Evolutionary conservation across 2,113 vertebrate species (phyloP).

Genomic region (Nerophis ophidion): DNA sequence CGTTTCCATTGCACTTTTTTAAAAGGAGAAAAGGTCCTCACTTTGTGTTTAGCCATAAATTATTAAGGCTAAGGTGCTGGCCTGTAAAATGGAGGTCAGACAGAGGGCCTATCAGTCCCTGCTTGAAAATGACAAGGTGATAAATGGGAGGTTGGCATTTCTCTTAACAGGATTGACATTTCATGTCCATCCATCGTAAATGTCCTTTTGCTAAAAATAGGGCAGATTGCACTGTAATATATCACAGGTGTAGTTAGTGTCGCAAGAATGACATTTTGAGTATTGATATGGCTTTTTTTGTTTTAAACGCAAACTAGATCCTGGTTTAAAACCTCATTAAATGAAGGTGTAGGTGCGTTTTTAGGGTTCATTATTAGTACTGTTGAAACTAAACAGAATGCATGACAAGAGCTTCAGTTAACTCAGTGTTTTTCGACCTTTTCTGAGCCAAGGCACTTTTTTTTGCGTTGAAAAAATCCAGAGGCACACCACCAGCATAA

Average conservation of each 20-base stretch:
- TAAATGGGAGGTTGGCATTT: conserved; percentile 52
- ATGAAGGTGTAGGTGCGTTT: background rate
- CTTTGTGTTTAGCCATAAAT: conserved; percentile 54
- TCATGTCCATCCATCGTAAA: conserved; percentile 42
- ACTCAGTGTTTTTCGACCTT: too few species aligned
- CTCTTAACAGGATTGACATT: conserved; percentile 60
- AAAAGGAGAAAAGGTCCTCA: conserved; percentile 36
- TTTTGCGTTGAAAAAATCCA: too few species aligned
- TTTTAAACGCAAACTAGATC: background rate
- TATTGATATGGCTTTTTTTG: background rate
- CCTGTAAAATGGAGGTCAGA: conserved; percentile 39
- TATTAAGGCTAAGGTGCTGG: conserved; percentile 41
- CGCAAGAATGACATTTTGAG: background rate
- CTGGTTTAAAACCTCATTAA: background rate
- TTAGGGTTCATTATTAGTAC: background rate
- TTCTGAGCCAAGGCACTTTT: too few species aligned
- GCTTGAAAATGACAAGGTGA: conserved; percentile 40
- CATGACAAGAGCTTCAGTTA: background rate
- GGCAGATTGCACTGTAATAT: background rate
- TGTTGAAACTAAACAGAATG: too few species aligned
- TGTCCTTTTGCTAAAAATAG: conserved; percentile 48
- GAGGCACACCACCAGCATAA: too few species aligned
- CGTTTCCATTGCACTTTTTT: conserved; percentile 36
- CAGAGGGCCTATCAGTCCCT: conserved; percentile 11
- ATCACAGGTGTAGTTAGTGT: background rate